These are phyloP conservation scores for Anas acuta DNA, from an alignment of 2,797 vertebrate genomes.

Conservation along the genomic window DNA sequence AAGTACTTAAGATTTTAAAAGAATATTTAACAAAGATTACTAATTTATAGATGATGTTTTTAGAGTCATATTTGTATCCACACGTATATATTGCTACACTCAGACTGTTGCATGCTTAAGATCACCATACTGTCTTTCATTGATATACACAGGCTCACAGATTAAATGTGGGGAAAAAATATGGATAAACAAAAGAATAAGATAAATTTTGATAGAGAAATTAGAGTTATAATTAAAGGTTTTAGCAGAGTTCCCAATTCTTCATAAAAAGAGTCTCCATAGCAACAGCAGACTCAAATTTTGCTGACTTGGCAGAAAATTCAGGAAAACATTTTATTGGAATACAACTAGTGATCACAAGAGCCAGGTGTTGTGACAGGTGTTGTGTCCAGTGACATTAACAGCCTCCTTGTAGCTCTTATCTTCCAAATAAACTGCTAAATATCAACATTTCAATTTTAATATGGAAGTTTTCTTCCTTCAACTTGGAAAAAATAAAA, in stretches of 20 bases:
- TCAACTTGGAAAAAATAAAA: neutral
- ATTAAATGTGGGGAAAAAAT: neutral
- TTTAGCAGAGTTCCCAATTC: neutral
- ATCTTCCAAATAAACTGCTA: neutral
- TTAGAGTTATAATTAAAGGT: neutral
- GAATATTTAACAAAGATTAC: neutral
- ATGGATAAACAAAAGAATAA: neutral
- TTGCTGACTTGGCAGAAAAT: neutral
- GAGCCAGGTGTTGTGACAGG: neutral
- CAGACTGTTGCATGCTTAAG: neutral
- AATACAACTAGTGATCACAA: neutral
- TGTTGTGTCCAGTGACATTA: neutral
- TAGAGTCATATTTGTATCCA: neutral
- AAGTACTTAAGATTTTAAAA: neutral
- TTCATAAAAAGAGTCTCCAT: neutral
- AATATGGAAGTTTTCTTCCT: neutral
- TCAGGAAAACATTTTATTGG: conserved; percentile 8
- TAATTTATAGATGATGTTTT: neutral
- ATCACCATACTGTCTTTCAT: neutral
- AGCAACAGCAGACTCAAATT: neutral
- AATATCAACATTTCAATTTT: neutral
- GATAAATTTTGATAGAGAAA: neutral
- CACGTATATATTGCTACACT: neutral
- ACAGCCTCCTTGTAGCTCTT: neutral
- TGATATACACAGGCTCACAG: neutral